phyloP scores from a whole-genome alignment of 2,888 invertebrate genomes.

The Lasioglossum villosulum region DNA sequence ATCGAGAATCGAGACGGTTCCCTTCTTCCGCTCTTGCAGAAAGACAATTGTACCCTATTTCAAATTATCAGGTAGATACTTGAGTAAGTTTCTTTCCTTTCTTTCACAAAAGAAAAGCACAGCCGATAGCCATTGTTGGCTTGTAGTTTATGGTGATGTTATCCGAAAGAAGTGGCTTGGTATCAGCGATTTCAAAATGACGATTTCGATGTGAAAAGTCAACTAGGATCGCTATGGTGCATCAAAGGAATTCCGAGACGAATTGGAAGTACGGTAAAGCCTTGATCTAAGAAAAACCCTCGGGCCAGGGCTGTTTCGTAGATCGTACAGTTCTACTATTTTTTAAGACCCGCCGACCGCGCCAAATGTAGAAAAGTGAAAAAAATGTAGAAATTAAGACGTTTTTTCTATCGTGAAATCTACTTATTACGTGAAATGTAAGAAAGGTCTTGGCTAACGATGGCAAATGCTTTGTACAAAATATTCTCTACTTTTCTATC shows the following conservation, averaged over 20 bases:
- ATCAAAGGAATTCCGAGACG: not conserved
- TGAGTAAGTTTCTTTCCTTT: not conserved
- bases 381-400: not conserved
- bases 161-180: not conserved
- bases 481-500: not conserved
- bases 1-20: slow-evolving; percentile 9
- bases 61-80: not conserved
- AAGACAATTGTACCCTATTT: not conserved
- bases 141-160: not conserved
- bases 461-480: not conserved
- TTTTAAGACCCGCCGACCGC: no score
- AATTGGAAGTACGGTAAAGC: no score
- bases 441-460: not conserved
- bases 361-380: no score
- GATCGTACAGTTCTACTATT: no score
- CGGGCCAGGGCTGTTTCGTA: no score
- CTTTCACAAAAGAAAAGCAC: not conserved
- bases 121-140: not conserved
- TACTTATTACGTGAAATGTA: not conserved
- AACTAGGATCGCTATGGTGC: not conserved
- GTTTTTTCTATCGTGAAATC: not conserved
- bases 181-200: not conserved
- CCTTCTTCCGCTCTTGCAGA: not conserved
- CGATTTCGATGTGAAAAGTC: not conserved
- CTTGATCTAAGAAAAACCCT: no score